Percentiles rank a stretch among this genome's conserved stretches.
Conservation (phyloP, 2,888 invertebrate species). For the Eutolmus rufibarbis region DNA sequence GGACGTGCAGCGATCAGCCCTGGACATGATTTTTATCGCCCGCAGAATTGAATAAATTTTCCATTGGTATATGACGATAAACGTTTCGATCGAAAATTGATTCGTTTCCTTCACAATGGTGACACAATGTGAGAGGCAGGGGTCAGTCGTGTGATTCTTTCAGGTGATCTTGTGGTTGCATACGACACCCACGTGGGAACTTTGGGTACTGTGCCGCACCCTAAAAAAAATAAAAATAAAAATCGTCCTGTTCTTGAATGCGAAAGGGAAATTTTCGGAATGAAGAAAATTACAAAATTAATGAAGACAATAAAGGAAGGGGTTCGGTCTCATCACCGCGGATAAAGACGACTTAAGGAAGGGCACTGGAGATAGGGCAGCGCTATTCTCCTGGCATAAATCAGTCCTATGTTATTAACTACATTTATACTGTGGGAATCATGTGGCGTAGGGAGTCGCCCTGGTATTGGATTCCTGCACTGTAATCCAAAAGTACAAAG, state of each 20-base stretch:
- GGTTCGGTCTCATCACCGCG: neutral
- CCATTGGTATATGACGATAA: neutral
- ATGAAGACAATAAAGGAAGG: constrained; percentile 9
- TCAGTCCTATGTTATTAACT: constrained; percentile 2
- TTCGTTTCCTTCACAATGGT: constrained; percentile 15
- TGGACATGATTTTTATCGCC: constrained; percentile 46
- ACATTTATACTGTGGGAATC: neutral
- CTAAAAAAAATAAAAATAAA: neutral
- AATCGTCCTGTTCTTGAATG: neutral
- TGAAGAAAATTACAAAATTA: constrained; percentile 10
- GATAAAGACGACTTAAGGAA: neutral
- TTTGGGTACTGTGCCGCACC: neutral
- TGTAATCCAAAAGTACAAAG: neutral
- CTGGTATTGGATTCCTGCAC: neutral
- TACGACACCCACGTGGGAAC: neutral
- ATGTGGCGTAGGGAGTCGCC: neutral
- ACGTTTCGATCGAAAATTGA: constrained; percentile 23
- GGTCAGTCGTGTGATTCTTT: constrained; percentile 8
- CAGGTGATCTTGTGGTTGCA: neutral
- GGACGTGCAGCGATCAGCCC: neutral
- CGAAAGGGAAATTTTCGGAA: neutral
- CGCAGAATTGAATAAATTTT: constrained; percentile 41
- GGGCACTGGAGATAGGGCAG: neutral
- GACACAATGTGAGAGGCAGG: neutral
- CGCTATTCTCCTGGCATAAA: neutral